Evolutionary conservation across 2,888 invertebrate species (phyloP), one percentile per base, ranked within the genome.

Genomic region (Gordius sp.): DNA sequence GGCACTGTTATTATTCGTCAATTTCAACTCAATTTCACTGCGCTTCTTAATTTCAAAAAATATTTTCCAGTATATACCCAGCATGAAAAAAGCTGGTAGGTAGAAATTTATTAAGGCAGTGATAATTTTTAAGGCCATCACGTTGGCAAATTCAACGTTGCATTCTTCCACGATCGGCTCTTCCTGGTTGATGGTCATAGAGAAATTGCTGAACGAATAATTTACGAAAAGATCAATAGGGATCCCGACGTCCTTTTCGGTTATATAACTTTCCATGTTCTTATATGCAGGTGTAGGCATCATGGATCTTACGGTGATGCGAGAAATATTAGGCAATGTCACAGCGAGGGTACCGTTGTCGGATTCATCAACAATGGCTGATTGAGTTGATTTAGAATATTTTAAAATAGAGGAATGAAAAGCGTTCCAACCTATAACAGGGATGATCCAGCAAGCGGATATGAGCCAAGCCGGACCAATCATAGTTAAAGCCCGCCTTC

Each of bases 21-120:
- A 20, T 47, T 47, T 47, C 4, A 47, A 8, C 20, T 47, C 47
- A 4, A 47, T 47, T 8, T 8, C 47, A 20, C 47, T 70, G 1
- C 73, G 63, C 59, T 69, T 68, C 52, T 71, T 65, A 26, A 73
- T 73, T 60, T 70, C 72, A 60, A 66, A 64, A 62, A 71, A 73
- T 56, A 73, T 72, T 61, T 68, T 67, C 26, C 65, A 68, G 62
- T 28, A 54, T 13, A 54, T 13, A 2, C 63, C 63, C 2, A 72
- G 69, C 72, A 73, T 73, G n/a, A 72, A 63, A 2, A 68, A 63
- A 20, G 73, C 65, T 0, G 73, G 73, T n/a, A 73, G 65, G 63
- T 71, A 73, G 62, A 72, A 74, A 63, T 74, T 73, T 58, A 72
- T 66, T 28, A 69, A 68, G n/a, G 73, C 72, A 1, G 73, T 70